Evolutionary conservation across 2,797 vertebrate genomes (phyloP).

Genomic region (Fundulus diaphanus): DNA sequence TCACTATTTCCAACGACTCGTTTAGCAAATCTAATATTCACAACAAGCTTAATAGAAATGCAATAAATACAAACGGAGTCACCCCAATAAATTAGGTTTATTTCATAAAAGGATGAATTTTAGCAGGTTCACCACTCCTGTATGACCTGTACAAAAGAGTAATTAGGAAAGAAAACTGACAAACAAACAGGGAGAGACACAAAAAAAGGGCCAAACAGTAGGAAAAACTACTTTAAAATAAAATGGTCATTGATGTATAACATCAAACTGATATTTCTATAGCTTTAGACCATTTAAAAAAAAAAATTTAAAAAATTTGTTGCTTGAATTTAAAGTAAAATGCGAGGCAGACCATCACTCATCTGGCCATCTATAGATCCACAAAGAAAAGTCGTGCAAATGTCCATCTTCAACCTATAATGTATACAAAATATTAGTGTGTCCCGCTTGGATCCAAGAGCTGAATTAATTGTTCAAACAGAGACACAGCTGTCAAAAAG

Average conservation of each 20-base stretch:
- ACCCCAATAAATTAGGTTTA: slow-evolving; percentile 76
- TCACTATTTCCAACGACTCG: no score
- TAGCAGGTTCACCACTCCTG: slow-evolving; percentile 43
- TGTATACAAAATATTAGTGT: slow-evolving; percentile 30
- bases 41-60: not conserved
- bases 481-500: slow-evolving; percentile 22
- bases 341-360: slow-evolving; percentile 27
- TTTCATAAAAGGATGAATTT: slow-evolving; percentile 73
- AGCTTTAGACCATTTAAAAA: slow-evolving; percentile 40
- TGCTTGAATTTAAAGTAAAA: slow-evolving; percentile 31
- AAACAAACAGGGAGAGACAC: slow-evolving; percentile 11
- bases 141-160: slow-evolving; percentile 67
- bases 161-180: slow-evolving; percentile 42
- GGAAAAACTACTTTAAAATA: slow-evolving; percentile 27
- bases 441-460: slow-evolving; percentile 28
- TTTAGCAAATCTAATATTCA: no score
- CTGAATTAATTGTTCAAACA: slow-evolving; percentile 34
- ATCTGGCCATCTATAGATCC: slow-evolving; percentile 29
- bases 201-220: slow-evolving; percentile 14
- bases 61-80: slow-evolving; percentile 27
- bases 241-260: slow-evolving; percentile 43
- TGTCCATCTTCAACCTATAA: slow-evolving; percentile 49
- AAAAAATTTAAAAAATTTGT: slow-evolving; percentile 23
- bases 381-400: slow-evolving; percentile 46
- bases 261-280: slow-evolving; percentile 14